Percentiles rank a stretch among this genome's conserved stretches.
phyloP scores from a whole-genome alignment of 2,113 vertebrate genomes.

The Probosciger aterrimus region DNA sequence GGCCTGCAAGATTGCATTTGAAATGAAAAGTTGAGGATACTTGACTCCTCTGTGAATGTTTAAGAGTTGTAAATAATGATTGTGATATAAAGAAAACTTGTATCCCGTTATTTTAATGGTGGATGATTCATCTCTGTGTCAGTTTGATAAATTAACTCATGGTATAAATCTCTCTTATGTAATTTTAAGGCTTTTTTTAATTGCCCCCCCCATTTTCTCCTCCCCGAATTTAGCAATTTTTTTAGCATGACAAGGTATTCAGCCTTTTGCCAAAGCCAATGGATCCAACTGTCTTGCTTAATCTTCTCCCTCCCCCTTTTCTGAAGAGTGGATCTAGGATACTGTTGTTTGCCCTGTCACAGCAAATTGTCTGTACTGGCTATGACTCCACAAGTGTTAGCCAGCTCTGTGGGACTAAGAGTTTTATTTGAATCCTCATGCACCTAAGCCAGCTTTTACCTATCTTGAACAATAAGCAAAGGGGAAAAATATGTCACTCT shows the following conservation, averaged over 20 bases:
- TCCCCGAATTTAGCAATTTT: conserved; percentile 39
- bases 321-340: conserved; percentile 33
- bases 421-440: neutral
- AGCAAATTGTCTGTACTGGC: conserved; percentile 24
- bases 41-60: neutral
- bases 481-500: conserved; percentile 21
- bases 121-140: conserved; percentile 38
- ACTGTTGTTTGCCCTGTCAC: conserved; percentile 43
- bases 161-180: conserved; percentile 56
- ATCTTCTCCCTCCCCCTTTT: conserved; percentile 28
- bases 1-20: conserved; percentile 9
- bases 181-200: conserved; percentile 4
- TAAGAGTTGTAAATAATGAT: conserved; percentile 48
- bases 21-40: conserved; percentile 17
- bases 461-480: conserved; percentile 52
- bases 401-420: neutral
- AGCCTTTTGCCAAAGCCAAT: conserved; percentile 29
- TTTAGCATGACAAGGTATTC: conserved; percentile 44
- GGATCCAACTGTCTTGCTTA: conserved; percentile 43
- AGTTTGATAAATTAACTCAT: conserved; percentile 43
- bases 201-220: neutral
- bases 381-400: neutral
- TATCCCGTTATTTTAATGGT: conserved; percentile 14
- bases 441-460: conserved; percentile 43
- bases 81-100: conserved; percentile 32